phyloP scores from a whole-genome alignment of 2,888 invertebrate species.

The Spodoptera exigua region DNA sequence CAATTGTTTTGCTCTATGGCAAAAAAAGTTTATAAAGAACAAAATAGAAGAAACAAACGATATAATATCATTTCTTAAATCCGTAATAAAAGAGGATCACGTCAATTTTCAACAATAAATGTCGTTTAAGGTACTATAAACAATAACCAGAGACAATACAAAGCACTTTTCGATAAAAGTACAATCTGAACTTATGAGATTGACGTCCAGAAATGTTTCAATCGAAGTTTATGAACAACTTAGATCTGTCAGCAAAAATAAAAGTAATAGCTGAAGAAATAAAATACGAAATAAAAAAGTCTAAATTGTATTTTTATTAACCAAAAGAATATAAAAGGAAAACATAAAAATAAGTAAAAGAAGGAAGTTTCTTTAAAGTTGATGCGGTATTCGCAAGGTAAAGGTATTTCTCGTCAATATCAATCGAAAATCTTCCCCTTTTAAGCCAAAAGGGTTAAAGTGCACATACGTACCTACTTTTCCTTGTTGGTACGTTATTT shows the following conservation, averaged over 20 bases:
- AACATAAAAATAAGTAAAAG: conserved; percentile 29
- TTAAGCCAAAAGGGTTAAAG: conserved; percentile 23
- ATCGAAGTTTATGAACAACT: conserved; percentile 30
- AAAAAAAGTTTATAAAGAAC: too few species aligned
- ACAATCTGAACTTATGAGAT: conserved; percentile 34
- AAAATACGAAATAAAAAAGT: conserved; percentile 54
- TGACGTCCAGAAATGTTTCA: conserved; percentile 23
- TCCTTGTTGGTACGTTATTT: conserved; percentile 5
- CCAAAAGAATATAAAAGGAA: conserved; percentile 37
- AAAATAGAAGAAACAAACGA: too few species aligned
- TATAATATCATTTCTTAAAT: background rate
- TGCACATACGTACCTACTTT: conserved; percentile 29
- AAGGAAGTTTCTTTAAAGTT: conserved; percentile 28
- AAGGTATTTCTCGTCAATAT: conserved; percentile 16
- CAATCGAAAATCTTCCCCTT: conserved; percentile 21
- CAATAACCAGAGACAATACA: conserved; percentile 1
- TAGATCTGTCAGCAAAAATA: conserved; percentile 59
- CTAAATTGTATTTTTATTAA: conserved; percentile 57
- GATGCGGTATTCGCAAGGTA: conserved; percentile 25
- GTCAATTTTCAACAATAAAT: conserved; percentile 6
- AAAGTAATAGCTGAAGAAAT: conserved; percentile 57
- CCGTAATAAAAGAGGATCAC: background rate
- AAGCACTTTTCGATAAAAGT: conserved; percentile 25
- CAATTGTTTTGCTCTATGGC: too few species aligned
- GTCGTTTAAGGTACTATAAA: background rate